Percentiles rank a stretch among this genome's conserved stretches.
Conservation (phyloP, 1,140 invertebrate genomes). For the Cardiocondyla obscurior region DNA sequence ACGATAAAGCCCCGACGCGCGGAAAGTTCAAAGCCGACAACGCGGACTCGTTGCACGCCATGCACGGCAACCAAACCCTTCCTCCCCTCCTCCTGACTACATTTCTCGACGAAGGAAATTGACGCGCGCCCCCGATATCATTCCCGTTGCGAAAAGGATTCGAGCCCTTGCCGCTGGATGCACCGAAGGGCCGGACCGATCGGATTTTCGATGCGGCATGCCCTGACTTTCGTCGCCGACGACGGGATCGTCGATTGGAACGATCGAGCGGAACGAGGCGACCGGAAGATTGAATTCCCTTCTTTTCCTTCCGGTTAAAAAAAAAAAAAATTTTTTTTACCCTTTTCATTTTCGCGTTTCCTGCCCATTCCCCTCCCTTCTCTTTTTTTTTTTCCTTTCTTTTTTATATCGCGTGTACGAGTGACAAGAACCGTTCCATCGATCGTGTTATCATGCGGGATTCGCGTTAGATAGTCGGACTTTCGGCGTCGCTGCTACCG, state of each 20-base stretch:
- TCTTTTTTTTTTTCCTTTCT: neutral
- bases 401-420: neutral
- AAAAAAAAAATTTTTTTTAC: no score
- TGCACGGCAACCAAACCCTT: neutral
- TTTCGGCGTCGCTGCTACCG: slow-evolving; percentile 33
- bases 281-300: slow-evolving; percentile 30
- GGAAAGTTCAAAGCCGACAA: slow-evolving; percentile 58
- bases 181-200: neutral
- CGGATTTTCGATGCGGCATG: neutral
- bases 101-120: slow-evolving; percentile 63
- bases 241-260: slow-evolving; percentile 26
- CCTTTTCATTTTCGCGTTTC: neutral
- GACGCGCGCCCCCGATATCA: slow-evolving; percentile 57
- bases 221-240: slow-evolving; percentile 3
- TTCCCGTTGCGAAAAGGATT: slow-evolving; percentile 44
- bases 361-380: neutral
- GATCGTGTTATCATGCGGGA: slow-evolving; percentile 19
- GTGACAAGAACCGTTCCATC: slow-evolving; percentile 24
- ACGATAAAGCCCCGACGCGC: slow-evolving; percentile 55
- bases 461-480: slow-evolving; percentile 34
- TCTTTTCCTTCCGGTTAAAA: neutral
- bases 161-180: slow-evolving; percentile 7
- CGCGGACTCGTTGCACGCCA: slow-evolving; percentile 37
- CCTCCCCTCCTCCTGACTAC: no score
- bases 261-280: slow-evolving; percentile 6